A percentile compares a stretch with the other conserved stretches of the same genome.
Conservation (phyloP, 2,113 vertebrate genomes). For the Dryoscopus gambensis region DNA sequence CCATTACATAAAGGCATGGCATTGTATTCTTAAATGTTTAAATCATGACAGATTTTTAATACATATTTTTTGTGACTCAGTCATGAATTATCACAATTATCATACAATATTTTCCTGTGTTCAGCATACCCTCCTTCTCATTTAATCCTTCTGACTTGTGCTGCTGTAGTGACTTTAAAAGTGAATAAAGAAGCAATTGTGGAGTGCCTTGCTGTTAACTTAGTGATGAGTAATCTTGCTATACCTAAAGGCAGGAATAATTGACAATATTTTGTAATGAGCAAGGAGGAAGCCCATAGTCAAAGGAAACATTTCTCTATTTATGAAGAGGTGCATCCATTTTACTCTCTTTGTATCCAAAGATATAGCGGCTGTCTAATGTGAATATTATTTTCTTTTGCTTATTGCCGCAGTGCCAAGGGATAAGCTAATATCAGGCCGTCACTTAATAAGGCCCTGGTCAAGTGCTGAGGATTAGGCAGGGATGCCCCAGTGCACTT, state of each 20-base stretch:
- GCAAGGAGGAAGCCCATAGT: neutral
- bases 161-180: neutral
- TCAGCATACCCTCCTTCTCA: neutral
- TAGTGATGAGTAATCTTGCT: neutral
- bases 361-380: neutral
- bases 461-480: neutral
- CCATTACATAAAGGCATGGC: constrained; percentile 30
- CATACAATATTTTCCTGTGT: constrained; percentile 13
- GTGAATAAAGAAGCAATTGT: neutral
- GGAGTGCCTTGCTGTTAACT: neutral
- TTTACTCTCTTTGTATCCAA: neutral
- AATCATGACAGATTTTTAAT: constrained; percentile 38
- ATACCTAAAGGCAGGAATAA: neutral
- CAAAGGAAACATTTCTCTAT: neutral
- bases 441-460: neutral
- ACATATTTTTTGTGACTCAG: constrained; percentile 20
- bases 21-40: constrained; percentile 28
- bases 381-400: neutral
- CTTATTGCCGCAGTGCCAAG: neutral
- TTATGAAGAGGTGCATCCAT: neutral
- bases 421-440: neutral
- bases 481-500: neutral
- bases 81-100: constrained; percentile 31
- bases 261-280: neutral
- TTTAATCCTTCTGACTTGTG: neutral